Conservation (phyloP, 2,113 vertebrate genomes). For the Kryptolebias marmoratus region DNA sequence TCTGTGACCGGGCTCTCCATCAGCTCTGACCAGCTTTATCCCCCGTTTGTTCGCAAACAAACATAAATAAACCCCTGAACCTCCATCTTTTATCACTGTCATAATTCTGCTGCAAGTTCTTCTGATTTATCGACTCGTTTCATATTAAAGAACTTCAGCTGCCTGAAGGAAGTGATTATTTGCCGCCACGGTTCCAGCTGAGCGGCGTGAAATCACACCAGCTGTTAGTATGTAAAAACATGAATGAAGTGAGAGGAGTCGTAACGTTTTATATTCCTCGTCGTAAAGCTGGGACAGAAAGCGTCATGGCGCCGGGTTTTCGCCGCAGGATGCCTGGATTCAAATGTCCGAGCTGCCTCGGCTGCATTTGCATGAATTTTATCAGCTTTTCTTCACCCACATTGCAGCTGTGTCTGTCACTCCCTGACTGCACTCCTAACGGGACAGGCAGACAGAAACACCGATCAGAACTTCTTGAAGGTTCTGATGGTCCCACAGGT, state of each 20-base stretch:
- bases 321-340: slow-evolving; percentile 34
- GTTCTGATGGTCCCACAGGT: no score
- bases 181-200: neutral
- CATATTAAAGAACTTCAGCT: no score
- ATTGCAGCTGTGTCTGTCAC: neutral
- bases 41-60: no score
- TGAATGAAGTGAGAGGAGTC: slow-evolving; percentile 37
- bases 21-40: no score
- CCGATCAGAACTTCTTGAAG: no score
- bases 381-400: slow-evolving; percentile 18
- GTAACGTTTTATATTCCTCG: slow-evolving; percentile 38
- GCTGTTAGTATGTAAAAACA: slow-evolving; percentile 25
- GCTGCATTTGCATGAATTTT: slow-evolving; percentile 43
- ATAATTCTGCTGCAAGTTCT: neutral
- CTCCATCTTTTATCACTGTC: no score
- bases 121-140: neutral
- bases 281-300: slow-evolving; percentile 31
- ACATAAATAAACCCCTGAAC: no score
- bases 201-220: slow-evolving; percentile 30
- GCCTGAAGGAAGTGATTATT: neutral
- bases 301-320: slow-evolving; percentile 4
- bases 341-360: slow-evolving; percentile 35
- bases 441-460: no score
- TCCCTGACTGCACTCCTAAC: no score
- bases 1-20: no score